Evolutionary conservation across 2,113 vertebrate genomes (phyloP), one percentile per base, ranked within the genome.

Genomic region (Trogon melanurus): DNA sequence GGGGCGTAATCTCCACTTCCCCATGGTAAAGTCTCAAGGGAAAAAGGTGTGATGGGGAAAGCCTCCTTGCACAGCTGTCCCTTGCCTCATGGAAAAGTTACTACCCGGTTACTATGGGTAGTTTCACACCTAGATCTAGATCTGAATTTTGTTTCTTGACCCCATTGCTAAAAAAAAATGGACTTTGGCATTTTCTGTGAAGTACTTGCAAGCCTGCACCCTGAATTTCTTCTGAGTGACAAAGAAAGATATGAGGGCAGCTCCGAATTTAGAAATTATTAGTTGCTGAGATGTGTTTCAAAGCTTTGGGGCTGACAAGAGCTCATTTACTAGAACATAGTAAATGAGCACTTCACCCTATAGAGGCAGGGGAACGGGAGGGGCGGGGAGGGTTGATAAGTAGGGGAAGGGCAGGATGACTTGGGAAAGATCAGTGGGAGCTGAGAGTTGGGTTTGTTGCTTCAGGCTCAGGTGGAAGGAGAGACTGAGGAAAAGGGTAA

Each of bases 281-380:
- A 58, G 85, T 66, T 88, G 66, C 79, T 85, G 71, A 88, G 75
- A 56, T 74, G 50, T 83, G 44, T 89, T 79, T 94, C 86, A 80
- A 53, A 69, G 91, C 47, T 61, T 84, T 82, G 61, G 54, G 54
- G 75, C 81, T 56, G 89, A 81, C 61, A 78, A 44, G 73, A 47
- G 53, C 76, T 36, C 36, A 36, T 36, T 36, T 36, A 36, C 36
- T 36, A 36, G 36, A 36, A 36, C 36, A 36, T 36, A 53, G 45
- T 79, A 82, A 82, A 88, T 93, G 91, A 73, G 89, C 93, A 81
- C 44, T 95, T 91, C 21, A 56, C 76, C 76, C 54, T 44, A 0
- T 10, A 41, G 64, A 87, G 69, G 57, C 11, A 34, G 71, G 61
- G 50, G 57, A 45, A 74, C 56, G 61, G 80, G 58, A 85, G 83